Evolutionary conservation across 2,113 vertebrate genomes (phyloP).

Genomic region (Dromaius novaehollandiae): DNA sequence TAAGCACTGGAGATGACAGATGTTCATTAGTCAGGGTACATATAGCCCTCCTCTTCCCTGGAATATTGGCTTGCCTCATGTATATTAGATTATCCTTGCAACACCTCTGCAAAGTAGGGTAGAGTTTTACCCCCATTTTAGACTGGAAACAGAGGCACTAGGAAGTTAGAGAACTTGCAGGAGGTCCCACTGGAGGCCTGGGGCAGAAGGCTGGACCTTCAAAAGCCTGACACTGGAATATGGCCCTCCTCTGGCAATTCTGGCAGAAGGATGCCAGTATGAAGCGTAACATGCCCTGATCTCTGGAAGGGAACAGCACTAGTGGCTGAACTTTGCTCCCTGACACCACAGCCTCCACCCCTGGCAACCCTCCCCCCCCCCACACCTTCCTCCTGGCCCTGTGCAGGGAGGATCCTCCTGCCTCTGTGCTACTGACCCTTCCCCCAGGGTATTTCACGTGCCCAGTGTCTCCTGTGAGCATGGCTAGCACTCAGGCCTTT

Average conservation of each 20-base stretch:
- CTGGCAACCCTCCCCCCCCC: not conserved
- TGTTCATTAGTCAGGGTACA: constrained; percentile 7
- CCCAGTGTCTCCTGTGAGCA: not conserved
- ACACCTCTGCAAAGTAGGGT: not conserved
- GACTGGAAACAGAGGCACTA: not conserved
- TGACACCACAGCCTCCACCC: not conserved
- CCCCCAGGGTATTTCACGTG: accelerated
- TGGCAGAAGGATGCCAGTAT: accelerated
- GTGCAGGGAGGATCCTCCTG: not conserved
- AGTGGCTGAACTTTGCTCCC: not conserved
- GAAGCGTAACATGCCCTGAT: not conserved
- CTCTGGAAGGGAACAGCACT: not conserved
- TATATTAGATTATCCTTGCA: not conserved
- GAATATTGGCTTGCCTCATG: not conserved
- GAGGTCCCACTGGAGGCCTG: no score
- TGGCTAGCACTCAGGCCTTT: accelerated
- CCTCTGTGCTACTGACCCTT: not conserved
- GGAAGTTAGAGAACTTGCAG: accelerated
- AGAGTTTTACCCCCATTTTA: not conserved
- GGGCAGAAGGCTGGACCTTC: not conserved
- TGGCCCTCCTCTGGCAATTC: not conserved
- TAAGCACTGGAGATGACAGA: not conserved
- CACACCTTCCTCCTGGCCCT: not conserved
- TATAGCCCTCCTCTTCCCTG: not conserved
- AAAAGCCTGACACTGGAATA: not conserved